Percentiles rank a stretch among this genome's conserved stretches.
Evolutionary conservation across 2,888 invertebrate species (phyloP).

Genomic region (Thymelicus sylvestris): DNA sequence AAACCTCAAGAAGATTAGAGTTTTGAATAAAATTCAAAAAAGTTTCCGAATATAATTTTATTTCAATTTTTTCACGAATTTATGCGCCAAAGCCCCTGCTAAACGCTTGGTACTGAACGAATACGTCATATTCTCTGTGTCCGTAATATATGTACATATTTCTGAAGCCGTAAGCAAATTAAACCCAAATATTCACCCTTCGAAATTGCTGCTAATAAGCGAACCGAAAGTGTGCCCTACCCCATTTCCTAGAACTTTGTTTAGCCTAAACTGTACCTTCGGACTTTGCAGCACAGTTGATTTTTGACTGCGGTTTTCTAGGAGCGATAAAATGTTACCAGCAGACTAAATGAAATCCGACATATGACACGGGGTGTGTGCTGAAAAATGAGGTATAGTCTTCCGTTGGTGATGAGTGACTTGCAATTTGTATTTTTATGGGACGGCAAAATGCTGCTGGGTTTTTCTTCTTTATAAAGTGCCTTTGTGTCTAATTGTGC

Average conservation of each 20-base stretch:
- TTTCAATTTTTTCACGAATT: slow-evolving; percentile 9
- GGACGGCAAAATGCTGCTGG: neutral
- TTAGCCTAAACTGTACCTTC: neutral
- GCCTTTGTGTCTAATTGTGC: neutral
- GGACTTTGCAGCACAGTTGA: neutral
- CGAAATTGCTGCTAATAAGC: slow-evolving; percentile 81
- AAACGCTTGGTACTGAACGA: slow-evolving; percentile 21
- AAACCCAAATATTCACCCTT: slow-evolving; percentile 79
- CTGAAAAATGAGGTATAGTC: slow-evolving; percentile 47
- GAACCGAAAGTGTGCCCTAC: slow-evolving; percentile 52
- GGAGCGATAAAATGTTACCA: slow-evolving; percentile 26
- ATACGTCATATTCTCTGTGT: slow-evolving; percentile 23
- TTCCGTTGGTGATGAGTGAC: slow-evolving; percentile 24
- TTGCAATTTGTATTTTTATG: slow-evolving; percentile 12
- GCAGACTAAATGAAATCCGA: slow-evolving; percentile 46
- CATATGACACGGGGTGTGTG: slow-evolving; percentile 48
- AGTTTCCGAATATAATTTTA: neutral
- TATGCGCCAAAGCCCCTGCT: slow-evolving; percentile 4
- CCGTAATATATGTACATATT: slow-evolving; percentile 57
- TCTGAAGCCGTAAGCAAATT: slow-evolving; percentile 75
- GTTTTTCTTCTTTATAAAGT: neutral
- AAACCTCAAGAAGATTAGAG: too few relatives aligned
- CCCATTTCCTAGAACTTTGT: slow-evolving; percentile 8
- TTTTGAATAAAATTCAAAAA: neutral
- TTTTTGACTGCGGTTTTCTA: slow-evolving; percentile 11